Conservation (phyloP, 2,113 vertebrate genomes). For the Hirundichthys speculiger region DNA sequence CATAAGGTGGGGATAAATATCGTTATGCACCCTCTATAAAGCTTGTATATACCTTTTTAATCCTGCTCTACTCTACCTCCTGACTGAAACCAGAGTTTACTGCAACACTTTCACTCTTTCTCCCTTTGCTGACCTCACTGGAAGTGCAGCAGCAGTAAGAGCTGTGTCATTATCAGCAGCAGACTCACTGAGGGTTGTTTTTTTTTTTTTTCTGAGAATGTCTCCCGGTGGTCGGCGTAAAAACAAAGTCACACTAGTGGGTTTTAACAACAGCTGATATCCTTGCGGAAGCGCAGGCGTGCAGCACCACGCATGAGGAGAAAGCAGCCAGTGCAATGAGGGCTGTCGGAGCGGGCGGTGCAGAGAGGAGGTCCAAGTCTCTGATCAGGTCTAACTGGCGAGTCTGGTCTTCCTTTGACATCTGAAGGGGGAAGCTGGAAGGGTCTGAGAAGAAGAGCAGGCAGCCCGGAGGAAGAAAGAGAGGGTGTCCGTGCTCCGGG, state of each 20-base stretch:
- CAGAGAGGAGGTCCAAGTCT: constrained; percentile 42
- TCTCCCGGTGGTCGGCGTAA: constrained; percentile 7
- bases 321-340: constrained; percentile 23
- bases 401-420: constrained; percentile 59
- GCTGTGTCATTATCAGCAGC: constrained; percentile 6
- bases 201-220: background rate
- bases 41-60: constrained; percentile 63
- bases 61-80: constrained; percentile 38
- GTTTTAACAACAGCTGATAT: constrained; percentile 21
- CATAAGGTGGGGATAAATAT: constrained; percentile 54
- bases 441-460: constrained; percentile 40
- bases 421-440: constrained; percentile 58
- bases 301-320: constrained; percentile 23
- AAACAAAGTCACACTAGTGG: constrained; percentile 10
- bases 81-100: constrained; percentile 51
- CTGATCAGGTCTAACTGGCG: constrained; percentile 69
- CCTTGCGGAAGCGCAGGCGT: constrained; percentile 11
- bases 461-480: constrained; percentile 14
- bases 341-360: constrained; percentile 42
- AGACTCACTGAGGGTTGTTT: background rate
- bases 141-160: constrained; percentile 10
- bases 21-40: constrained; percentile 44
- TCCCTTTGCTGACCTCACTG: constrained; percentile 27
- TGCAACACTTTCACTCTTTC: constrained; percentile 52
- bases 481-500: constrained; percentile 14